Conservation (phyloP, 2,113 vertebrate genomes). For the Cebidichthys violaceus region DNA sequence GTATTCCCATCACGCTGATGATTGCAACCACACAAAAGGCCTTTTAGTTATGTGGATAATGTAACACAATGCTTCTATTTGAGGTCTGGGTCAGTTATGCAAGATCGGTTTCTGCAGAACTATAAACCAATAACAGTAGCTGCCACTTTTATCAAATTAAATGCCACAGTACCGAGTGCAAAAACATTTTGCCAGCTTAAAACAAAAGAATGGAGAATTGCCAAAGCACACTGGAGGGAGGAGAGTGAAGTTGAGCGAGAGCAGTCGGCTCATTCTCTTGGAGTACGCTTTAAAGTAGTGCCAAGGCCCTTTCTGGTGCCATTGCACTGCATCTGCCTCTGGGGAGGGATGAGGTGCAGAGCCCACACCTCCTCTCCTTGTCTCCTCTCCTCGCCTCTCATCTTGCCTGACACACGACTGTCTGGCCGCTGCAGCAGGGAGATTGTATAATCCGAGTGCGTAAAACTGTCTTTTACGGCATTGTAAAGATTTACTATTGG, state of each 20-base stretch:
- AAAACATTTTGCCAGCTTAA: conserved; percentile 44
- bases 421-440: conserved; percentile 71
- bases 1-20: conserved; percentile 5
- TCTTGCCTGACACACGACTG: conserved; percentile 71
- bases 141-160: conserved; percentile 53
- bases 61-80: conserved; percentile 14
- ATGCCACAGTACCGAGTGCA: conserved; percentile 23
- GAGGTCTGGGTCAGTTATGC: conserved; percentile 26
- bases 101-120: conserved; percentile 45
- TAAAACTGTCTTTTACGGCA: conserved; percentile 86
- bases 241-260: conserved; percentile 49
- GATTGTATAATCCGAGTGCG: conserved; percentile 80
- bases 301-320: conserved; percentile 65
- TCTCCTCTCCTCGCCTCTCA: conserved; percentile 21
- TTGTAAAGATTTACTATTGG: conserved; percentile 87
- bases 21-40: conserved; percentile 20
- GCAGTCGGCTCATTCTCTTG: conserved; percentile 58
- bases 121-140: conserved; percentile 52
- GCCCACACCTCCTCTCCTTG: conserved; percentile 39
- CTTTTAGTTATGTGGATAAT: background rate
- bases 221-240: conserved; percentile 48
- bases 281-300: conserved; percentile 72
- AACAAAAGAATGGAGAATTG: conserved; percentile 59
- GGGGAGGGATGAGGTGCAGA: conserved; percentile 59
- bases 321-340: conserved; percentile 60